Base-by-base conservation (phyloP, 2,113 vertebrate species). In the Elephantulus edwardii region DNA sequence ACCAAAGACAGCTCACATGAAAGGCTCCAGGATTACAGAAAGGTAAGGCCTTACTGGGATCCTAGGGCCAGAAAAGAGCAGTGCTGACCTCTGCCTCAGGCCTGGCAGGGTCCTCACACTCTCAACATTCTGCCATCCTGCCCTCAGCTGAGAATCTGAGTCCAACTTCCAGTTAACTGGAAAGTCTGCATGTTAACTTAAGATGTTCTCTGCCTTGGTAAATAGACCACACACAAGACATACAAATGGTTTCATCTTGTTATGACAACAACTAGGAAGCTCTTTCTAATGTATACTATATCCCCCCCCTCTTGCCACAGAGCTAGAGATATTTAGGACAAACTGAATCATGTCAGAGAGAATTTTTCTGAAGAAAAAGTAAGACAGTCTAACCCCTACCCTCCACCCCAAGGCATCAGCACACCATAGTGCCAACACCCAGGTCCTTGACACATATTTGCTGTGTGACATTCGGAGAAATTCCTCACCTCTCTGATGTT, bases 281-380 rank as follows among this genome's bases (percentile, higher is more conserved):
- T 28, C 88, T 83, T 74, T 85, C 20, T 17, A 19, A 60, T 8
- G 8, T n/a, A 85, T 7, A 20, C 50, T 16, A 38, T 22, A 14
- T 30, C 42, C n/a, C 11, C n/a, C 28, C 58, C 54, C 26, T 58
- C 22, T 50, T 40, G 4, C 30, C n/a, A 28, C 35, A 90, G 60
- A 75, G 14, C 30, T 64, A 62, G 38, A 76, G 42, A 13, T 40
- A 66, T 87, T 56, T 20, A 76, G 50, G 77, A 85, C 83, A 81
- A 75, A 48, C 38, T 9, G 56, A 77, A 48, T 50, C 44, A 12
- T 19, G 16, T 4, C 76, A 76, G 78, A 84, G 54, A 35, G 22
- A 46, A 64, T 28, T 58, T 88, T 76, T 38, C 0, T 33, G 54
- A 83, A 44, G n/a, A 72, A 78, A 38, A 28, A 22, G 48, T 26